phyloP scores from a whole-genome alignment of 2,113 vertebrate species.

The Dendropsophus ebraccatus region DNA sequence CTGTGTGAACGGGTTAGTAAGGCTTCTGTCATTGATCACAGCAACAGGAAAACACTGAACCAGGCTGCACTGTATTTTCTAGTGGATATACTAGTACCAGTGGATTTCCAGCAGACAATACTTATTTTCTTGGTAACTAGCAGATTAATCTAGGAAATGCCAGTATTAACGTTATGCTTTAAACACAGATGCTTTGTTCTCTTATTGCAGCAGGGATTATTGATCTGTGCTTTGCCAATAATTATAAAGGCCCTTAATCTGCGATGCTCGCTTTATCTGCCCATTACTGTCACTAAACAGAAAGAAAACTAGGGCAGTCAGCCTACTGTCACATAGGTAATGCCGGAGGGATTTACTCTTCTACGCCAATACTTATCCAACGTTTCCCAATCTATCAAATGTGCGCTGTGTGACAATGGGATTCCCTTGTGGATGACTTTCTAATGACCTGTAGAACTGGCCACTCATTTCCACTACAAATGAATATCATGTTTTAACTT shows the following conservation, averaged over 20 bases:
- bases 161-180: background rate
- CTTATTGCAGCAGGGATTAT: constrained; percentile 17
- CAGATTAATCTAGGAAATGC: constrained; percentile 6
- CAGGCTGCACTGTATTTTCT: background rate
- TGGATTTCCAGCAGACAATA: background rate
- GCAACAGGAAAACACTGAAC: background rate
- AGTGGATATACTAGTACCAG: background rate
- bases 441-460: background rate
- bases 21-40: background rate
- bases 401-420: too few relatives aligned
- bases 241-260: constrained; percentile 17
- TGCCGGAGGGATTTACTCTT: background rate
- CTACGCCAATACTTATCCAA: background rate
- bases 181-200: constrained; percentile 16
- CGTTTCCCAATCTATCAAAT: background rate
- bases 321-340: background rate
- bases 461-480: background rate
- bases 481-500: too few relatives aligned
- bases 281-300: constrained; percentile 22
- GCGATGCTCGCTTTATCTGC: constrained; percentile 35
- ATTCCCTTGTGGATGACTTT: background rate
- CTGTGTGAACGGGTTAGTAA: background rate
- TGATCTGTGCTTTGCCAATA: constrained; percentile 32
- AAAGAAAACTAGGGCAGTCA: background rate
- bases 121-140: background rate